A percentile compares a stretch with the other conserved stretches of the same genome.
phyloP scores from a whole-genome alignment of 2,888 invertebrate species.

The Campopleginae sp. region DNA sequence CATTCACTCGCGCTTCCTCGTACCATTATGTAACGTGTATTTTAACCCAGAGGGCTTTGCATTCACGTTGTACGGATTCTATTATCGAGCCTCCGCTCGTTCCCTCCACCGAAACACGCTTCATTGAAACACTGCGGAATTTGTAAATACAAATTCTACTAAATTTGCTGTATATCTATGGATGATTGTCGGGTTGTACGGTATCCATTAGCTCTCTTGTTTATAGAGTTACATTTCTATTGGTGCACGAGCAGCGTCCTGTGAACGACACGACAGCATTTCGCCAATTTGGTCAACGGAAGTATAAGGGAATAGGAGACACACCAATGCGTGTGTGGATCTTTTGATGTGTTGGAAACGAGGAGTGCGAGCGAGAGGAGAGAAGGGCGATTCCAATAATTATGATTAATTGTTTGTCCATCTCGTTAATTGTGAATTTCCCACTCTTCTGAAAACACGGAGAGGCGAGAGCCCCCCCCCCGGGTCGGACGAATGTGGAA shows the following conservation, averaged over 20 bases:
- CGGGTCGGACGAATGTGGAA: background rate
- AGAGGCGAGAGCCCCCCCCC: background rate
- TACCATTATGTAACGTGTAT: slow-evolving; percentile 14
- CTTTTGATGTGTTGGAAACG: slow-evolving; percentile 44
- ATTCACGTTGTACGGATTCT: slow-evolving; percentile 75
- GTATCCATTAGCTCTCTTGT: slow-evolving; percentile 25
- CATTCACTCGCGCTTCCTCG: background rate
- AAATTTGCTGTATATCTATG: slow-evolving; percentile 28
- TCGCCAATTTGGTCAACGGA: slow-evolving; percentile 47
- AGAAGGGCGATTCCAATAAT: slow-evolving; percentile 38
- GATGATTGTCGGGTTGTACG: slow-evolving; percentile 18
- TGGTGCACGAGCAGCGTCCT: slow-evolving; percentile 33
- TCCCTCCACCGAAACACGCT: slow-evolving; percentile 46
- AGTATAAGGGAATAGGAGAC: background rate
- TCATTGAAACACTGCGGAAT: slow-evolving; percentile 69
- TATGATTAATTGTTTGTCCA: slow-evolving; percentile 57
- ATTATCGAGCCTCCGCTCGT: slow-evolving; percentile 72
- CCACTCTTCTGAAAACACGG: background rate
- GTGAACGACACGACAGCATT: slow-evolving; percentile 43
- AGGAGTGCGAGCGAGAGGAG: background rate
- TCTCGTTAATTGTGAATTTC: slow-evolving; percentile 47
- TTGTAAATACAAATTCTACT: slow-evolving; percentile 59
- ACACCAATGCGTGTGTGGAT: background rate
- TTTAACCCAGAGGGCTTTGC: slow-evolving; percentile 30
- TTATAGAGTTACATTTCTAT: slow-evolving; percentile 39